Evolutionary conservation across 2,797 vertebrate species (phyloP).

Genomic region (Leptatherina wallacei): DNA sequence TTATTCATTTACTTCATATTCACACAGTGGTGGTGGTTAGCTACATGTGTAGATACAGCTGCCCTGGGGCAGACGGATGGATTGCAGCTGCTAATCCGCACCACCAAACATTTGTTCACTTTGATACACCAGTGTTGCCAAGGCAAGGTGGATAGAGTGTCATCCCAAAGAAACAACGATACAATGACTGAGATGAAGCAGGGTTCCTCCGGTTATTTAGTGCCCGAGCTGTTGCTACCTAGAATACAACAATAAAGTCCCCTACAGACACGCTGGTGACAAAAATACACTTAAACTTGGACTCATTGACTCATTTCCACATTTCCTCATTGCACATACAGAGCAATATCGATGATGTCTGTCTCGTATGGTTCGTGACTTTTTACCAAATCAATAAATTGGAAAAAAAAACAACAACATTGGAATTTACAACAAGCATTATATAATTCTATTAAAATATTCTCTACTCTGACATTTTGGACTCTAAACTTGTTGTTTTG

Average conservation of each 20-base stretch:
- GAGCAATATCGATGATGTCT: not conserved
- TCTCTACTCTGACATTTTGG: constrained; percentile 43
- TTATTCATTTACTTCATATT: too few species aligned
- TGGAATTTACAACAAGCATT: not conserved
- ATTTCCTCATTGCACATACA: not conserved
- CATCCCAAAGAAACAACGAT: not conserved
- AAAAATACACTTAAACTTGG: not conserved
- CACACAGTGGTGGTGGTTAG: not conserved
- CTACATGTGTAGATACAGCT: not conserved
- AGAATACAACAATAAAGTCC: not conserved
- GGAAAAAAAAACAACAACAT: too few species aligned
- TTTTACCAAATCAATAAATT: not conserved
- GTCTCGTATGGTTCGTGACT: not conserved
- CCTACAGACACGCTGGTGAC: not conserved
- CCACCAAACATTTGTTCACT: not conserved
- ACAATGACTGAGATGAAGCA: not conserved
- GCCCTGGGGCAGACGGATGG: not conserved
- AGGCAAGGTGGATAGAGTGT: not conserved
- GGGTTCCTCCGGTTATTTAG: not conserved
- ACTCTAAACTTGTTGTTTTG: constrained; percentile 30
- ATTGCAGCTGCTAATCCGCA: not conserved
- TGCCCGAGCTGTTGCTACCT: not conserved
- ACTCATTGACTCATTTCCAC: not conserved
- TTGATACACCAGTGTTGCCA: not conserved
- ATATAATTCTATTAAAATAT: not conserved